A percentile compares a stretch with the other conserved stretches of the same genome.
phyloP scores from a whole-genome alignment of 2,888 invertebrate genomes.

The Cinara cedri region DNA sequence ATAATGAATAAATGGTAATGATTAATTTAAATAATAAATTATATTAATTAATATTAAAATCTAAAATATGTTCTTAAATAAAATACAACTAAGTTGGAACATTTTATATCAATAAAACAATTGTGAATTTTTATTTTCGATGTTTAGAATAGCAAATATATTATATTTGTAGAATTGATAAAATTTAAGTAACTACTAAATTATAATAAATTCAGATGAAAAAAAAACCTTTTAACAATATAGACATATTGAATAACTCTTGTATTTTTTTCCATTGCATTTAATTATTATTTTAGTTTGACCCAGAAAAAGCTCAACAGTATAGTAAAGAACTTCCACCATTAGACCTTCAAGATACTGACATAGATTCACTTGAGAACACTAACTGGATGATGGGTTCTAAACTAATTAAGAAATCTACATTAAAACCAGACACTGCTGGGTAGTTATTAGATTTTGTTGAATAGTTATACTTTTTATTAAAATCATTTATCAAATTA shows the following conservation, averaged over 20 bases:
- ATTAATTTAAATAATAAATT: no score
- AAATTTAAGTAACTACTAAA: background rate
- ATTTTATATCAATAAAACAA: no score
- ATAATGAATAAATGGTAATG: no score
- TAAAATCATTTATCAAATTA: background rate
- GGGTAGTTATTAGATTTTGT: slow-evolving; percentile 64
- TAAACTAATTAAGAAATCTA: slow-evolving; percentile 80
- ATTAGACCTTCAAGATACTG: slow-evolving; percentile 72
- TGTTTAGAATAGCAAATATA: no score
- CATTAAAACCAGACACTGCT: slow-evolving; percentile 64
- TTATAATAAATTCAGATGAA: background rate
- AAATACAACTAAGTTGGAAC: no score
- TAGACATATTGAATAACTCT: background rate
- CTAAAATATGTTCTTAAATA: no score
- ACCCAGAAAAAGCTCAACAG: slow-evolving; percentile 77
- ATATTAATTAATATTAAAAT: no score
- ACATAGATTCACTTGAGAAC: slow-evolving; percentile 74
- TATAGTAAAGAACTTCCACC: slow-evolving; percentile 74
- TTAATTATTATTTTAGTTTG: slow-evolving; percentile 67
- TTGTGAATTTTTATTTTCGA: no score
- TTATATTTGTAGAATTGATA: background rate
- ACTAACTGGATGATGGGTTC: slow-evolving; percentile 89
- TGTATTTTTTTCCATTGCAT: background rate
- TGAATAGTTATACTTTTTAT: slow-evolving; percentile 5
- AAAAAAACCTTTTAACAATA: background rate